Evolutionary conservation across 2,888 invertebrate species (phyloP).

Genomic region (Apotomis turbidana): DNA sequence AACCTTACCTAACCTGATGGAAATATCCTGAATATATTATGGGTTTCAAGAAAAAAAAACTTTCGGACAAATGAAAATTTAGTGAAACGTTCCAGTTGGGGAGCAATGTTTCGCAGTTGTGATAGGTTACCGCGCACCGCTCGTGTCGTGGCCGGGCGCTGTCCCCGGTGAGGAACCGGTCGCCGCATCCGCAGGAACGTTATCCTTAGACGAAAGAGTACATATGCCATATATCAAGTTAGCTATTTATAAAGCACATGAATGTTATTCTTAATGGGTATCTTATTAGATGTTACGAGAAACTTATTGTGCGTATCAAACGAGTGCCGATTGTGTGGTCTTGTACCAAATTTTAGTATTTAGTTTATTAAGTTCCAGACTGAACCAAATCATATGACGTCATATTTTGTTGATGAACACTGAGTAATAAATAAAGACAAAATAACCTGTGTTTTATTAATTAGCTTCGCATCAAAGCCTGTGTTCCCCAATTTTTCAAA

Average conservation of each 20-base stretch:
- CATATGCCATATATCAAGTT: constrained; percentile 68
- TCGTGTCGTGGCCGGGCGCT: too few species aligned
- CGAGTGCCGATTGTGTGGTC: constrained; percentile 62
- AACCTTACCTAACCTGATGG: too few species aligned
- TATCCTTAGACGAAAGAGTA: constrained; percentile 59
- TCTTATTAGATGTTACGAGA: constrained; percentile 32
- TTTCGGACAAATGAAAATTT: too few species aligned
- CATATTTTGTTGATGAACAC: constrained; percentile 77
- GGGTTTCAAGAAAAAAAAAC: too few species aligned
- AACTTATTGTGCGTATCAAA: constrained; percentile 50
- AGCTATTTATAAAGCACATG: constrained; percentile 59
- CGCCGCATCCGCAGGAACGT: constrained; percentile 9
- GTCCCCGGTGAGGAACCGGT: too few species aligned
- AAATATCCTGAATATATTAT: too few species aligned
- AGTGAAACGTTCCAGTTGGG: too few species aligned
- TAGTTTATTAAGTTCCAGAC: constrained; percentile 82
- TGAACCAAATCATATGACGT: constrained; percentile 80
- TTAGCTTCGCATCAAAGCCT: constrained; percentile 68
- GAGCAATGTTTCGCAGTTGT: too few species aligned
- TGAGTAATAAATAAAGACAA: constrained; percentile 71
- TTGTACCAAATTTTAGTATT: constrained; percentile 77
- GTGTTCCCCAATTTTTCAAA: not conserved
- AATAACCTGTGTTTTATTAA: constrained; percentile 54
- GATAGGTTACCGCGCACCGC: too few species aligned
- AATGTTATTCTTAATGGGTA: constrained; percentile 27